Evolutionary conservation across 2,113 vertebrate genomes (phyloP).

Genomic region (Lasiurus cinereus): DNA sequence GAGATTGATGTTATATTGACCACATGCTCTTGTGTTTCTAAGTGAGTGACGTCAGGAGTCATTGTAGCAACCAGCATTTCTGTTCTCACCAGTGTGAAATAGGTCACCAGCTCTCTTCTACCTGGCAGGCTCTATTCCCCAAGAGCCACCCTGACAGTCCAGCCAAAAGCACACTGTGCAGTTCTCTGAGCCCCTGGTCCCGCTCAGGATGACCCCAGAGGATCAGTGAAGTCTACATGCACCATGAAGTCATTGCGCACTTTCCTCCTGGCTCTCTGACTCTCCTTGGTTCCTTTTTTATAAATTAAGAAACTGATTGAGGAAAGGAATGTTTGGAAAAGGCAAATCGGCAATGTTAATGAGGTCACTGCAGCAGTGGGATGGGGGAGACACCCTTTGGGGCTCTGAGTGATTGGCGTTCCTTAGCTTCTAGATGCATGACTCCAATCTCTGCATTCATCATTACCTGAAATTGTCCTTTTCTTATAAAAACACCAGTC

Average conservation of each 20-base stretch:
- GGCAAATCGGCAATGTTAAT: not conserved
- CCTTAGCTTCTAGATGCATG: accelerated
- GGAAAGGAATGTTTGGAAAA: not conserved
- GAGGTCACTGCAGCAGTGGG: not conserved
- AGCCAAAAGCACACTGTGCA: too few species aligned
- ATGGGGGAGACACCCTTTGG: not conserved
- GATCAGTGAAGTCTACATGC: not conserved
- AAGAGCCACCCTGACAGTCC: not conserved
- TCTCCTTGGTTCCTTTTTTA: not conserved
- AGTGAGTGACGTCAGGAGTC: not conserved
- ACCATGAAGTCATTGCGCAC: not conserved
- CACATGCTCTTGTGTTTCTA: not conserved
- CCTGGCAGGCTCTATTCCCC: not conserved
- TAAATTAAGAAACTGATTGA: not conserved
- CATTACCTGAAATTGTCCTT: not conserved
- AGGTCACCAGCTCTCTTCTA: accelerated
- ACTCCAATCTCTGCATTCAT: accelerated
- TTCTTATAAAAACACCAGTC: not conserved
- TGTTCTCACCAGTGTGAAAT: constrained; percentile 42
- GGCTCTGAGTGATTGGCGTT: not conserved
- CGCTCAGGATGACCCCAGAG: not conserved
- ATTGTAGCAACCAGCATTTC: not conserved
- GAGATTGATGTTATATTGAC: not conserved
- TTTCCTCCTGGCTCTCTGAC: not conserved
- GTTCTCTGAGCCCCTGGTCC: not conserved